Conservation (phyloP, 2,797 vertebrate genomes). For the Syndactyla subalaris region DNA sequence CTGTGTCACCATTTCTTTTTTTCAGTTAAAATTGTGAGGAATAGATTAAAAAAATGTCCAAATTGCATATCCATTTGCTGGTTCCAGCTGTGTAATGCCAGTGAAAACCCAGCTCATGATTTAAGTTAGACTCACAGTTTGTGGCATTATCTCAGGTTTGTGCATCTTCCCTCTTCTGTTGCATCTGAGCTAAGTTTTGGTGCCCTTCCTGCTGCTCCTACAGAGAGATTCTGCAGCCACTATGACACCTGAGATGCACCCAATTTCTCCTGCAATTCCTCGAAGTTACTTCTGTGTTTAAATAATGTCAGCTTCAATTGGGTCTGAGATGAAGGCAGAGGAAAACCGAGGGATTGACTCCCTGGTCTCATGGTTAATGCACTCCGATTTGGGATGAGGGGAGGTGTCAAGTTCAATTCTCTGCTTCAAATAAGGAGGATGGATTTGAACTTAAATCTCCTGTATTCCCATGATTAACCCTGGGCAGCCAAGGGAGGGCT, state of each 20-base stretch:
- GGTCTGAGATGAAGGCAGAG: neutral
- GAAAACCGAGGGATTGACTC: conserved; percentile 29
- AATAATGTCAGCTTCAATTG: conserved; percentile 29
- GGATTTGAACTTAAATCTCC: conserved; percentile 34
- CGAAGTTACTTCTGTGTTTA: neutral
- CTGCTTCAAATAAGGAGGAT: conserved; percentile 43
- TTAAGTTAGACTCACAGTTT: neutral
- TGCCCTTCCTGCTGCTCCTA: neutral
- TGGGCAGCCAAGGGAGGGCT: neutral
- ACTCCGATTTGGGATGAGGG: conserved; percentile 3
- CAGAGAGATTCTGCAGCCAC: neutral
- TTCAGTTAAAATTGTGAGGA: neutral
- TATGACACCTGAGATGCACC: neutral
- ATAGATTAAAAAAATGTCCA: neutral
- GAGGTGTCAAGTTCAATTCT: conserved; percentile 56
- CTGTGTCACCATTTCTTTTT: neutral
- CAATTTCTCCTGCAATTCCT: neutral
- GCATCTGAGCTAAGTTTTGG: neutral
- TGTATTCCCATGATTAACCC: neutral
- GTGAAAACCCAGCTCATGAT: neutral
- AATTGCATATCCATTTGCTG: neutral
- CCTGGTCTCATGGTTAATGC: conserved; percentile 7
- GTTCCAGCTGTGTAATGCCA: neutral
- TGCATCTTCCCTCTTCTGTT: neutral
- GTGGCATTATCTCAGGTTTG: neutral